Evolutionary conservation across 2,888 invertebrate genomes (phyloP), one percentile per base, ranked within the genome.

Genomic region (Philopedon plagiatum): DNA sequence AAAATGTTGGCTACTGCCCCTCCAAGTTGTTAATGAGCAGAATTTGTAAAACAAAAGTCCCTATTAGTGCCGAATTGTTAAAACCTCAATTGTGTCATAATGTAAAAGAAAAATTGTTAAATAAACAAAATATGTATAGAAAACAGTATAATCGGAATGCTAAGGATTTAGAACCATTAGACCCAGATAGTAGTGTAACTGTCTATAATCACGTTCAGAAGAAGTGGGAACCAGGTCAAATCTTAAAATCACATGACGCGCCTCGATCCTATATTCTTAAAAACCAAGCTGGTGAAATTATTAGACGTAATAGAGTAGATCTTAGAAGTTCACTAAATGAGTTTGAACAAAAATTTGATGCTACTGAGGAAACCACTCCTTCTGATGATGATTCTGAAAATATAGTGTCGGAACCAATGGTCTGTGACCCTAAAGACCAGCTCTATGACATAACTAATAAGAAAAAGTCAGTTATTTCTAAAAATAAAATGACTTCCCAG

Each of bases 41-140:
- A 5, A 69, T 63, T 41, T 76, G 68, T 39, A 76, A 77, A 64
- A 76, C 74, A 39, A 74, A 72, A 61, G 15, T 68, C 7, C 73
- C 71, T 23, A 67, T 60, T 54, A 37, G 2, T n/a, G n/a, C 37
- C 1, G 37, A 37, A 1, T 13, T 37, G n/a, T 5, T 37, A 37
- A n/a, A 37, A 11, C 18, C 41, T 1, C 0, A 21, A 1, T 21
- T 46, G 21, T 46, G 46, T 21, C 0, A 46, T 3, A 21, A 21
- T 46, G 51, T 51, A 2, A 11, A n/a, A 19, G 44, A 63, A 26
- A 64, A 64, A 46, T 21, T 51, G 3, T 15, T 15, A 15, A 15
- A 2, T 15, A 39, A 15, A 39, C 39, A 15, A 13, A 7, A 39
- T 3, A n/a, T 39, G 3, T 15, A 39, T 39, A 15, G 13, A 15